Conservation (phyloP, 1,140 invertebrate genomes). For the Drosophila auraria region DNA sequence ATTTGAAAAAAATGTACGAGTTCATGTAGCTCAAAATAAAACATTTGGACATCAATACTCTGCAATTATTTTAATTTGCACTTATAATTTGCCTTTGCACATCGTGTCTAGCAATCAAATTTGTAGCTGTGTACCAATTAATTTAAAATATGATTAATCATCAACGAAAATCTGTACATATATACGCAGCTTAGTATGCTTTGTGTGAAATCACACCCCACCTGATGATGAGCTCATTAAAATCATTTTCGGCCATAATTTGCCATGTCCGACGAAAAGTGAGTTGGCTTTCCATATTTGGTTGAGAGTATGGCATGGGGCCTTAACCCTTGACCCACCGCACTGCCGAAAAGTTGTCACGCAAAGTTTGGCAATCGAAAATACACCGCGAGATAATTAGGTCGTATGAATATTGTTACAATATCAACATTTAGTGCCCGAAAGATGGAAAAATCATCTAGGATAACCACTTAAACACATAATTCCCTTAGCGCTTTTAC, state of each 20-base stretch:
- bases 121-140: constrained; percentile 35
- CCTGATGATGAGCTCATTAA: constrained; percentile 67
- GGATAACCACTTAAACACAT: neutral
- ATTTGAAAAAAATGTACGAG: neutral
- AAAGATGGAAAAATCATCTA: neutral
- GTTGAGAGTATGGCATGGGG: constrained; percentile 23
- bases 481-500: no score
- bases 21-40: constrained; percentile 2
- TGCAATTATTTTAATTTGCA: constrained; percentile 34
- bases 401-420: neutral
- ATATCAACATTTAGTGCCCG: neutral
- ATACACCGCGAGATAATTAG: constrained; percentile 2
- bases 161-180: constrained; percentile 10
- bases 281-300: constrained; percentile 37
- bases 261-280: constrained; percentile 22
- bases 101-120: constrained; percentile 39
- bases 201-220: constrained; percentile 24
- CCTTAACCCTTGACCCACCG: constrained; percentile 33
- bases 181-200: neutral
- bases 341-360: constrained; percentile 9
- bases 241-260: constrained; percentile 56
- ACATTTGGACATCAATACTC: constrained; percentile 34
- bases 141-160: constrained; percentile 39
- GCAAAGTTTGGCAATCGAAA: constrained; percentile 24
- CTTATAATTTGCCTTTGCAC: constrained; percentile 27